Conservation (phyloP, 2,888 invertebrate genomes). For the Tetrapedia diversipes region DNA sequence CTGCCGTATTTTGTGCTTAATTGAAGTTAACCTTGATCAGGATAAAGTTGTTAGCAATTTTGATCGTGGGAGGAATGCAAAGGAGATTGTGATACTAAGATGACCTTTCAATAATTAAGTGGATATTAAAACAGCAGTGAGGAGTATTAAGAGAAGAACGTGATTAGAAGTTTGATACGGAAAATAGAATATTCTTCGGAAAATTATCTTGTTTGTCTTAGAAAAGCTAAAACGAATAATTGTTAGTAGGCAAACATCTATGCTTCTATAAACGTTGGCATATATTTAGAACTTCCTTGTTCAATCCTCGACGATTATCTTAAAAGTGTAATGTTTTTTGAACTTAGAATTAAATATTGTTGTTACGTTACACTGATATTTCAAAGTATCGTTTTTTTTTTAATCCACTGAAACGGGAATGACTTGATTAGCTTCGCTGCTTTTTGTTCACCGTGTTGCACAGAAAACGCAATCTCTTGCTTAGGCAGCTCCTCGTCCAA, state of each 20-base stretch:
- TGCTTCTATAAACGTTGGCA: no score
- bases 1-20: not conserved
- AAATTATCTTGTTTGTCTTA: no score
- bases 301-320: no score
- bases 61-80: not conserved
- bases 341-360: no score
- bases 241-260: no score
- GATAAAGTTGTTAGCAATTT: not conserved
- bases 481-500: slow-evolving; percentile 2
- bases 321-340: no score
- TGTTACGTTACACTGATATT: not conserved
- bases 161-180: no score
- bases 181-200: no score
- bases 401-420: not conserved
- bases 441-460: not conserved
- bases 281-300: no score
- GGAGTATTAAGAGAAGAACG: no score
- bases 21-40: not conserved
- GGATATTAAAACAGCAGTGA: not conserved
- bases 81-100: not conserved
- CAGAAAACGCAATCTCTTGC: not conserved
- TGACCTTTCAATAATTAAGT: not conserved
- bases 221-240: no score
- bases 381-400: not conserved
- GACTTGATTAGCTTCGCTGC: not conserved